Evolutionary conservation across 2,797 vertebrate genomes (phyloP), one percentile per base, ranked within the genome.

Genomic region (Huso huso): DNA sequence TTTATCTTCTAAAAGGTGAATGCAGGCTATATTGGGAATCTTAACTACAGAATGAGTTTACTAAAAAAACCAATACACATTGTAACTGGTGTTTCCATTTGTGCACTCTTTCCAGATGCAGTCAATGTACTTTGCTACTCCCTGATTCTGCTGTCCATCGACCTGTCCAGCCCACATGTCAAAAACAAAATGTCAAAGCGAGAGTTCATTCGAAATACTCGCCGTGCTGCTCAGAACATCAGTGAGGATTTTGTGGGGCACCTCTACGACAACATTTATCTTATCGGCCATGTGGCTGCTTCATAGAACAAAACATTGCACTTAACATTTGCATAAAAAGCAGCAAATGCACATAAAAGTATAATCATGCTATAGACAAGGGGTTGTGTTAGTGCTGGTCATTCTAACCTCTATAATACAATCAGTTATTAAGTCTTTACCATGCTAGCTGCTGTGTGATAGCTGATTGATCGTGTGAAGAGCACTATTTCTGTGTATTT

Each of bases 171-270:
- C 74, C 96, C 96, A 68, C 96, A 99, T 0, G 96, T 99, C 79
- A 98, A 98, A 86, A 99, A 99, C 89, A 99, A 99, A 86, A 99
- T 99, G 96, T 99, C 96, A 66, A 99, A 99, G 84, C 89, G 96
- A 82, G 96, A 99, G 85, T 99, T 99, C 79, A 99, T 99, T 82
- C 90, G 96, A 79, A 99, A 99, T 75, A 99, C 96, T 0, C 91
- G 96, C 6, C 90, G 94, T 13, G 96, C 96, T 48, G 95, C 96
- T n/a, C 94, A 95, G 71, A 98, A 96, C 68, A 95, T 99, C 78
- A 98, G 95, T 18, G 96, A 98, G 82, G 96, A 99, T 87, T 99
- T 98, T 73, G 96, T 99, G 71, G 96, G 96, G 69, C 96, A 99
- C 75, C 95, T 99, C 72, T 99, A 99, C 71, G 96, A 99, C 90